phyloP scores from a whole-genome alignment of 2,888 invertebrate genomes.

The Pristionchus fissidentatus region DNA sequence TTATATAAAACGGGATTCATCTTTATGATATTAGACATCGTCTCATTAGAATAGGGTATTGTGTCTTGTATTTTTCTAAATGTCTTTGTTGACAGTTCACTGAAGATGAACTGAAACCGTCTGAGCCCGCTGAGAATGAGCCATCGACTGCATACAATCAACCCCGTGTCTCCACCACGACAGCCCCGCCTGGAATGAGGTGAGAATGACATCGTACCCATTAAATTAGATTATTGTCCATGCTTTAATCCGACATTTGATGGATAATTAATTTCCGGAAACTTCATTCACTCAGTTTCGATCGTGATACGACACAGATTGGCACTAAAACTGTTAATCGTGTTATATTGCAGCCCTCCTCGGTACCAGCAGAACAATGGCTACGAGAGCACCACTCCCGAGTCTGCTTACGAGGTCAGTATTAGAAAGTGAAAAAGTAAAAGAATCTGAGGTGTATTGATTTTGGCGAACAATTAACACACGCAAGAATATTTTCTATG shows the following conservation, averaged over 20 bases:
- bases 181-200: conserved; percentile 37
- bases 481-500: no score
- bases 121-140: background rate
- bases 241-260: no score
- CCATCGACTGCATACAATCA: background rate
- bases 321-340: background rate
- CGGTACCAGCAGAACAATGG: conserved; percentile 24
- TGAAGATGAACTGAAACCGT: background rate
- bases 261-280: background rate
- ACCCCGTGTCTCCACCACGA: background rate
- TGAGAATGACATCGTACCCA: background rate
- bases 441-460: no score
- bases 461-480: background rate
- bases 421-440: no score
- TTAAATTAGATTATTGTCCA: background rate
- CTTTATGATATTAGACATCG: background rate
- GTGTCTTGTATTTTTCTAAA: no score
- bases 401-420: background rate
- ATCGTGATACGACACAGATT: background rate
- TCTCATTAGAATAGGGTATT: no score
- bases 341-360: no score
- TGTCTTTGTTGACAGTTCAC: no score
- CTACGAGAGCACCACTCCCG: conserved; percentile 35
- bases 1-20: no score
- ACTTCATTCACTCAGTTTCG: background rate